Base-by-base conservation (phyloP, 2,113 vertebrate genomes). In the Barnardius zonarius region DNA sequence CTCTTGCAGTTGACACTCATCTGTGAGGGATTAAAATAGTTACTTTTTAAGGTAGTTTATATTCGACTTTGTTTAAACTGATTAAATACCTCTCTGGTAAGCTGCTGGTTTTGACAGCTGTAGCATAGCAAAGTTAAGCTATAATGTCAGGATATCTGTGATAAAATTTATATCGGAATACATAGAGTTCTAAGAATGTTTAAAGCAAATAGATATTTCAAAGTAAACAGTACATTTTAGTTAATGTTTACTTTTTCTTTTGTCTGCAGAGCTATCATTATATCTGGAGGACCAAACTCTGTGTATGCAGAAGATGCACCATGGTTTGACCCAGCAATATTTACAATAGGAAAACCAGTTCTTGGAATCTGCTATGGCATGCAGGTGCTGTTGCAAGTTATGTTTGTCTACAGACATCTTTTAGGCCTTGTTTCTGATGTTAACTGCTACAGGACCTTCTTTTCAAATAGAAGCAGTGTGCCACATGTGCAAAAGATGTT, bases 281-380 rank as follows among this genome's bases (percentile, higher is more conserved):
- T 99, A 96, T 99, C 99, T 46, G 99, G 99, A 96, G 99, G 99
- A 88, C 99, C 99, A 77, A 99, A 99, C 83, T 99, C 99, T 49
- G 99, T 99, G 68, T 99, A 99, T 77, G 99, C 99, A 44, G 99
- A 99, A 97, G 99, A 99, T 98, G 99, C 99, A 1, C 99, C 99
- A 0, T 99, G 99, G 99, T 99, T 99, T 30, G 99, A 99, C 93
- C 99, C 99, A 7, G 99, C 99, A 17, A 99, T 99, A 96, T 99
- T 99, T 97, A 99, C 99, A 18, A 99, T 99, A 92, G 99, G 99
- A 88, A 99, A 99, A 64, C 99, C 99, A 5, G 98, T 99, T 39
- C 98, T 99, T 79, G 99, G 99, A 64, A 99, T 99, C 96, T 99
- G 99, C 97, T 99, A 99, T 93, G 99, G 99, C 92, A 99, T 99